These are phyloP conservation scores for Prochilodus magdalenae DNA, from an alignment of 2,113 vertebrate genomes.

Conservation along the genomic window DNA sequence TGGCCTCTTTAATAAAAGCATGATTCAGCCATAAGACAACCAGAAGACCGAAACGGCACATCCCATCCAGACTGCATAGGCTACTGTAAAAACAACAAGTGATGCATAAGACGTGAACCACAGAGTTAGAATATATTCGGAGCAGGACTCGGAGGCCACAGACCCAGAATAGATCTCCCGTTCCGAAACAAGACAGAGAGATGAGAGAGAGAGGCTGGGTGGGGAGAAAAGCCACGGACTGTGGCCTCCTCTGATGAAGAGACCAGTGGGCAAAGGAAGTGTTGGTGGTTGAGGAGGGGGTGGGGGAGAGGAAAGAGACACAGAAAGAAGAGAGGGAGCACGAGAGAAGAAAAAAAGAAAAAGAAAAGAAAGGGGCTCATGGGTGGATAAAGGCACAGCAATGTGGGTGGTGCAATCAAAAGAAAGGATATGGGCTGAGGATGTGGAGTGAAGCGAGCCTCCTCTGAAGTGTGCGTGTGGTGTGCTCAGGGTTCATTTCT, in stretches of 20 bases:
- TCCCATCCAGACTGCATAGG: constrained; percentile 31
- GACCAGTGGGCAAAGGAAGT: constrained; percentile 41
- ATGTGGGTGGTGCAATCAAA: constrained; percentile 41
- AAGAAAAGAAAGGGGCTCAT: not conserved
- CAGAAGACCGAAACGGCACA: constrained; percentile 32
- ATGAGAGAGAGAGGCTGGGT: not conserved
- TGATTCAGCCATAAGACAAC: constrained; percentile 26
- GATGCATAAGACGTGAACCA: constrained; percentile 28
- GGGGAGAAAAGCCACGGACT: constrained; percentile 41
- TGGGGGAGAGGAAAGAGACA: constrained; percentile 2
- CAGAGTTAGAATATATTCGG: constrained; percentile 28
- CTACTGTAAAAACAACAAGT: constrained; percentile 43
- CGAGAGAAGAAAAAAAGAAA: constrained; percentile 21
- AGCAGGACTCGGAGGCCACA: constrained; percentile 42
- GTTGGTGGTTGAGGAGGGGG: constrained; percentile 27
- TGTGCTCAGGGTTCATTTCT: not conserved
- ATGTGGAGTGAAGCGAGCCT: constrained; percentile 42
- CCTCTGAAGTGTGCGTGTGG: constrained; percentile 36
- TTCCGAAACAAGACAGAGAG: constrained; percentile 2
- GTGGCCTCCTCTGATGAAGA: constrained; percentile 37
- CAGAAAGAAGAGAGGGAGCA: not conserved
- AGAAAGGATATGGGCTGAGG: constrained; percentile 42
- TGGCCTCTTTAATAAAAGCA: constrained; percentile 47
- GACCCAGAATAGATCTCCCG: constrained; percentile 45
- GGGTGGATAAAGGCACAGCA: constrained; percentile 22